These are phyloP conservation scores for Coboldia fuscipes DNA, from an alignment of 1,140 invertebrate species.

Conservation along the genomic window DNA sequence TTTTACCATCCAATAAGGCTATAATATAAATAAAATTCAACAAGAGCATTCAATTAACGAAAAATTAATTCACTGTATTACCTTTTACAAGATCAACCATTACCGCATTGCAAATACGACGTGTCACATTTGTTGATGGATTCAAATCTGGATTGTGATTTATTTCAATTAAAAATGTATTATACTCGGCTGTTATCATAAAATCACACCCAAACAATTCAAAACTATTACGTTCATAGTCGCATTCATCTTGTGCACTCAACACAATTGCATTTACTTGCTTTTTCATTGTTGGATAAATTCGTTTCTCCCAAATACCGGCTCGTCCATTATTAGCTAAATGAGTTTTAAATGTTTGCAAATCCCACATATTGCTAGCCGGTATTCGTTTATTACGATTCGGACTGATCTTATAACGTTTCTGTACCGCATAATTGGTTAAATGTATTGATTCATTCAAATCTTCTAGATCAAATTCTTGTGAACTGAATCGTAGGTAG, in stretches of 20 bases:
- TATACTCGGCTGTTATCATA: constrained; percentile 23
- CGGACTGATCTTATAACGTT: constrained; percentile 48
- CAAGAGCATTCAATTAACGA: too few species aligned
- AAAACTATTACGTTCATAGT: neutral
- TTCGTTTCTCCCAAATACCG: neutral
- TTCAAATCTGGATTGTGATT: constrained; percentile 29
- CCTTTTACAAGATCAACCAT: constrained; percentile 75
- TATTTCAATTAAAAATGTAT: neutral
- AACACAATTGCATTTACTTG: neutral
- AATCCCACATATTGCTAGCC: constrained; percentile 69
- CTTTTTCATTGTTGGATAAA: constrained; percentile 1
- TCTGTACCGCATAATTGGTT: constrained; percentile 81
- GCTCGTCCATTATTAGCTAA: too few species aligned
- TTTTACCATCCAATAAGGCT: too few species aligned
- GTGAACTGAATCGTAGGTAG: constrained; percentile 76
- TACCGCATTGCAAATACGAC: constrained; percentile 51
- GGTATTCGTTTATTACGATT: constrained; percentile 42
- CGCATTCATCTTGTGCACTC: neutral
- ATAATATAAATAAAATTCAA: too few species aligned
- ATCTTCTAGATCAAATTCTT: constrained; percentile 59
- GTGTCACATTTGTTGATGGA: constrained; percentile 53
- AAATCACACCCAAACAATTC: constrained; percentile 1
- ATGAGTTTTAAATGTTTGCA: constrained; percentile 53
- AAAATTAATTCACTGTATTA: constrained; percentile 54
- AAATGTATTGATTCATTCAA: constrained; percentile 78